Conservation (phyloP, 2,113 vertebrate genomes). For the Pipra filicauda region DNA sequence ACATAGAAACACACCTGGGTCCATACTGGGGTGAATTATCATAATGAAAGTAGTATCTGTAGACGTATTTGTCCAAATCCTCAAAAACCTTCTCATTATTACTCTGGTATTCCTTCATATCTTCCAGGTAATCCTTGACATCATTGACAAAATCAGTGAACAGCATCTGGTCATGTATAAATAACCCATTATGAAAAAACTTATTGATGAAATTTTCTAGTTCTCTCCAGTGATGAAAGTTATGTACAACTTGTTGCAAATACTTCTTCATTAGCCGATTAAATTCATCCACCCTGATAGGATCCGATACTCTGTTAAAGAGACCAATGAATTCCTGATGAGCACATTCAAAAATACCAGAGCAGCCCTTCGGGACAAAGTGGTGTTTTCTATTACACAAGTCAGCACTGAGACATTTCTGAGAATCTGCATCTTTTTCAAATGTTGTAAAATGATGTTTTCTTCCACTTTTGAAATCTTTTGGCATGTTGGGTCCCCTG, state of each 20-base stretch:
- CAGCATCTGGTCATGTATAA: conserved; percentile 93
- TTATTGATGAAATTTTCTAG: conserved; percentile 85
- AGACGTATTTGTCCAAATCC: conserved; percentile 89
- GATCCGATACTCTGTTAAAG: conserved; percentile 84
- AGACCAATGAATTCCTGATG: conserved; percentile 85
- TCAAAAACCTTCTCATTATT: conserved; percentile 78
- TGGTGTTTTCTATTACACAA: conserved; percentile 44
- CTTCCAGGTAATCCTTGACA: conserved; percentile 88
- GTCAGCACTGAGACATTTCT: conserved; percentile 64
- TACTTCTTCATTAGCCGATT: conserved; percentile 85
- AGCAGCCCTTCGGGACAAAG: conserved; percentile 77
- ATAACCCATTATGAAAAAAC: conserved; percentile 91
- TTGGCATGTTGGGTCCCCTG: conserved; percentile 40
- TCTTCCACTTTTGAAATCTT: conserved; percentile 64
- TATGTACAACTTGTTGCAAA: conserved; percentile 84
- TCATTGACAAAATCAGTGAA: conserved; percentile 93
- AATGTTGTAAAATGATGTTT: conserved; percentile 56
- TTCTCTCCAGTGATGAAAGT: conserved; percentile 93
- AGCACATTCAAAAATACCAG: conserved; percentile 85
- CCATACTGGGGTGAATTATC: conserved; percentile 74
- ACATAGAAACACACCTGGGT: conserved; percentile 82
- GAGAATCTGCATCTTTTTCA: conserved; percentile 54
- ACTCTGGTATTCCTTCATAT: conserved; percentile 85
- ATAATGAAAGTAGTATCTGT: conserved; percentile 89
- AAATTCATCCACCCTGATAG: conserved; percentile 89